Evolutionary conservation across 2,797 vertebrate species (phyloP).

Genomic region (Limnodromus scolopaceus): DNA sequence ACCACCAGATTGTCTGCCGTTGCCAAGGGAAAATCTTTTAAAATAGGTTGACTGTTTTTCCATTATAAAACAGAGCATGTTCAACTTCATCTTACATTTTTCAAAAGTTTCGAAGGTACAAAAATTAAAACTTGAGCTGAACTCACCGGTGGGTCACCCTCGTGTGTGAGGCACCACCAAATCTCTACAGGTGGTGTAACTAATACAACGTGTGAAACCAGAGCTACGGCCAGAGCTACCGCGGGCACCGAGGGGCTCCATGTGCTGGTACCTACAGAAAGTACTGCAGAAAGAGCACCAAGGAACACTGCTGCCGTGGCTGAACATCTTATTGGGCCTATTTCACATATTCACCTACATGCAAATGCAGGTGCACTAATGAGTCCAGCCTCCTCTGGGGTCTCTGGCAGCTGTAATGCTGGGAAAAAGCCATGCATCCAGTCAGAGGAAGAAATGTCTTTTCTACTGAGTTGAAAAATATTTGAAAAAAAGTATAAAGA

Average conservation of each 20-base stretch:
- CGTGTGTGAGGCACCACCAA: neutral
- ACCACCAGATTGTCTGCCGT: conserved; percentile 49
- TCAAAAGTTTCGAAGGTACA: neutral
- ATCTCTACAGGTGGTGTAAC: fast-evolving
- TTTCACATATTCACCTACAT: neutral
- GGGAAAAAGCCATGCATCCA: neutral
- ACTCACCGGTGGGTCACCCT: neutral
- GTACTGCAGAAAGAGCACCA: neutral
- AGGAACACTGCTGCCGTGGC: fast-evolving
- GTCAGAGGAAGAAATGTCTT: neutral
- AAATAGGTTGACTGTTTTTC: conserved; percentile 6
- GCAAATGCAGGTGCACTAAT: neutral
- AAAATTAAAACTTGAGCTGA: neutral
- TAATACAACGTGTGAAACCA: fast-evolving
- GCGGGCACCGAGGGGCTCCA: neutral
- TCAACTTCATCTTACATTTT: neutral
- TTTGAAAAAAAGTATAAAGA: neutral
- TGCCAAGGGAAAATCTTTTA: conserved; percentile 54
- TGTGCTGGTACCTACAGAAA: fast-evolving
- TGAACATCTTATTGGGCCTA: neutral
- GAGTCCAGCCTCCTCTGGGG: neutral
- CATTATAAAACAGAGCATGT: neutral
- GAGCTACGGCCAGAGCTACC: neutral
- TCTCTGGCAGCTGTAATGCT: neutral
- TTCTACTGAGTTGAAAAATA: neutral